Evolutionary conservation across 2,797 vertebrate genomes (phyloP), one percentile per base, ranked within the genome.

Genomic region (Florisuga fusca): DNA sequence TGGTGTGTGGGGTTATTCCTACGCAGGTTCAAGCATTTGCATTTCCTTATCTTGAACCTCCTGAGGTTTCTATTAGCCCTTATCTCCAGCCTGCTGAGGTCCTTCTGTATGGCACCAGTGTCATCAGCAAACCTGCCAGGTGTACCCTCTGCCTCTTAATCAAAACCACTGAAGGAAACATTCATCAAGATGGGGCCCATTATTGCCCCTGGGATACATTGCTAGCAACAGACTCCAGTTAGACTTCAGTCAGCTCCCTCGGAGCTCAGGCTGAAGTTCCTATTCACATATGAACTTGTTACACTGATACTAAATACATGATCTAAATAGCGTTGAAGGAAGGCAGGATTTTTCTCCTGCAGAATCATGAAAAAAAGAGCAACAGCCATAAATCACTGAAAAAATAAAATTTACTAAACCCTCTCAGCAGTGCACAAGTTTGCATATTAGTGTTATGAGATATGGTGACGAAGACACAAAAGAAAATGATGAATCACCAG

Each of bases 321-420:
- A 66, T 61, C 53, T 88, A 69, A 79, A 54, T 43, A 88, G 57
- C 33, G 51, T 2, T 34, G 67, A 19, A 76, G 26, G 21, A 12
- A 82, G 48, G 50, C 11, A 61, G 41, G 26, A 63, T 57, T 38
- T 80, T 67, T 75, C 38, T 89, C 81, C 50, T 86, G 66, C 43
- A 88, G 33, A 90, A 88, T 53, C 51, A 73, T 26, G 36, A 25
- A 64, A 80, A 86, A 75, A 79, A 59, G 22, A 84, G 43, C n/a
- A 86, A 58, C 8, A 38, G 51, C 48, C 46, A 90, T 84, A 93
- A 91, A 94, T 80, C 83, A 88, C 18, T 20, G 26, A 63, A 93
- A 93, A 95, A 93, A 91, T 54, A 84, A 92, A 87, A 51, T 78
- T 75, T 84, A 69, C 53, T 75, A 61, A 93, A 67, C 27, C 45